Percentiles rank a stretch among this genome's conserved stretches.
phyloP scores from a whole-genome alignment of 2,113 vertebrate genomes.

The Zonotrichia leucophrys region DNA sequence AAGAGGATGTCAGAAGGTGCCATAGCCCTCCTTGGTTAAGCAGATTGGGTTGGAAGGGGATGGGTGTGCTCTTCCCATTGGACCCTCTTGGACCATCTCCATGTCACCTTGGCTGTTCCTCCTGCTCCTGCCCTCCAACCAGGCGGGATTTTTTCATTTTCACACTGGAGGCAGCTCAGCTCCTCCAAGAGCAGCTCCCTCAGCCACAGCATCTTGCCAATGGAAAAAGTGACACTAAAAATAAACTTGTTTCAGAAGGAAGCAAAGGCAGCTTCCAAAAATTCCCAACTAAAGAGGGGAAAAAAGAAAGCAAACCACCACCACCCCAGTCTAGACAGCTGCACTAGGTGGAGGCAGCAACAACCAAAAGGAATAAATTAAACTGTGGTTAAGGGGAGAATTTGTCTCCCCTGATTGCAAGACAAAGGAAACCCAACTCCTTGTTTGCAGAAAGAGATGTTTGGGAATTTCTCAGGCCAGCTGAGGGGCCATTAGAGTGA shows the following conservation, averaged over 20 bases:
- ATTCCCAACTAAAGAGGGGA: slow-evolving; percentile 9
- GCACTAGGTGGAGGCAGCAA: slow-evolving; percentile 57
- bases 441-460: slow-evolving; percentile 52
- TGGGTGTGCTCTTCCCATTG: background rate
- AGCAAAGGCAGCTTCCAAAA: slow-evolving; percentile 46
- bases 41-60: background rate
- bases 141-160: background rate
- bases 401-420: slow-evolving; percentile 58
- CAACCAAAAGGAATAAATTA: slow-evolving; percentile 65
- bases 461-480: slow-evolving; percentile 34
- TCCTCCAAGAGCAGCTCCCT: slow-evolving; percentile 5
- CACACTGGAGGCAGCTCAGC: background rate
- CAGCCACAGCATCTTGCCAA: slow-evolving; percentile 44
- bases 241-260: slow-evolving; percentile 55
- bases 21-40: background rate
- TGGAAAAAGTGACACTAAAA: slow-evolving; percentile 68
- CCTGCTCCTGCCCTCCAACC: background rate
- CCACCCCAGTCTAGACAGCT: slow-evolving; percentile 61
- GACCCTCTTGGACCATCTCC: background rate
- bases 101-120: background rate
- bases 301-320: background rate
- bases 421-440: slow-evolving; percentile 60
- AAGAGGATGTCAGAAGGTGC: background rate
- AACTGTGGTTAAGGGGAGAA: slow-evolving; percentile 60
- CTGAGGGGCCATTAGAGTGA: slow-evolving; percentile 39